Base-by-base conservation (phyloP, 2,888 invertebrate species). In the Perithous albicinctus region DNA sequence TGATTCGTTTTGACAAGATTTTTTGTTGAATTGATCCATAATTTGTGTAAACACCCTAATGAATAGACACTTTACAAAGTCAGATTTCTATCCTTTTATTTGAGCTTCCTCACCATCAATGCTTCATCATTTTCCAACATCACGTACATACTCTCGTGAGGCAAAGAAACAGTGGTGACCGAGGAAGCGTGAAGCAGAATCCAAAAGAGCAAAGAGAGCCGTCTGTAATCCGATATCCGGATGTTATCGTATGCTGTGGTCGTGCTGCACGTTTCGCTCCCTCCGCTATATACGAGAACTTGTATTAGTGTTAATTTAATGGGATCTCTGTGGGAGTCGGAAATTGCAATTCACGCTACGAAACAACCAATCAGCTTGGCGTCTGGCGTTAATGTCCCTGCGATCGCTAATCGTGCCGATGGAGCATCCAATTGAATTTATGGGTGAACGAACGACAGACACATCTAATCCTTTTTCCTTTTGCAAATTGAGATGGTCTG, bases 261-360 rank as follows among this genome's bases (percentile, higher is more conserved):
- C 10, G 63, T 54, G 41, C 35, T 26, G 32, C 69, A 41, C 41
- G 61, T 61, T 54, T 43, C 26, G 12, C 23, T 43, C 29, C 12
- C 18, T 41, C 12, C 18, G 35, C 51, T 51, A 38, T 51, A 38
- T 48, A 32, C 69, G 73, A 61, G 59, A 7, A 67, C 59, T 56
- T 41, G 75, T 70, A 78, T 74, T 72, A 61, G 78, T 78, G 81
- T 85, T 85, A 82, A 85, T 85, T 80, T 76, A 72, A 26, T 54
- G 38, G 29, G 69, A 80, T 74, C 78, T 67, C 43, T 23, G 23
- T 38, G 64, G 38, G 10, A 54, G 75, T 69, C 85, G 89, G 88
- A 89, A 88, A 89, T 90, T 88, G 86, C 87, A 84, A 86, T 84
- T 85, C 85, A 74, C 84, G 80, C 84, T 83, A 78, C 84, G 81